Conservation (phyloP, 2,888 invertebrate genomes). For the Pterostichus madidus region DNA sequence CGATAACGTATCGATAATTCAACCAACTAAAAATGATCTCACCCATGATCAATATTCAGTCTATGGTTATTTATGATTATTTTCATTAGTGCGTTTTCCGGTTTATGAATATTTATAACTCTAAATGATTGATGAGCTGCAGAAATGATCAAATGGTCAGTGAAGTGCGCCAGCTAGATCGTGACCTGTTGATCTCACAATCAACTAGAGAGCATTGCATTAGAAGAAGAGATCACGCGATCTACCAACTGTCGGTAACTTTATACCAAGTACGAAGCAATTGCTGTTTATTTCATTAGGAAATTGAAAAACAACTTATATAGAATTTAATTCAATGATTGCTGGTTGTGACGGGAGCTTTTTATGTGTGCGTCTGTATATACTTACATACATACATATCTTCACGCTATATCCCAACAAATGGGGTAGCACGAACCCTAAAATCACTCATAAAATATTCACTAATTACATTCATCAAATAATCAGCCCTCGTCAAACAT, state of each 20-base stretch:
- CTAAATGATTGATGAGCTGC: conserved; percentile 8
- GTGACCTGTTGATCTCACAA: neutral
- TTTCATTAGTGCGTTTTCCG: conserved; percentile 3
- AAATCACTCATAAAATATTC: too few species aligned
- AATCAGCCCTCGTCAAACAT: too few species aligned
- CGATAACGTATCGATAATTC: too few species aligned
- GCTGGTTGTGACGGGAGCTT: too few species aligned
- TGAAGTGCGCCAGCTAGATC: neutral
- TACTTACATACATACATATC: too few species aligned
- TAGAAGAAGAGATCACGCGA: neutral
- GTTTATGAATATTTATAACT: conserved; percentile 4
- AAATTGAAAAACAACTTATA: neutral
- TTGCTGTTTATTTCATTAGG: neutral
- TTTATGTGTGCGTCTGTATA: too few species aligned
- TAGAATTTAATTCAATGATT: too few species aligned
- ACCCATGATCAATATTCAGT: neutral
- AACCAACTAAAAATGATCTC: too few species aligned
- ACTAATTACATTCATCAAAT: too few species aligned
- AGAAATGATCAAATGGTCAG: neutral
- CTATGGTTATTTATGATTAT: neutral
- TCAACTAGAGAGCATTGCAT: neutral
- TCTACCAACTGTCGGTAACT: neutral
- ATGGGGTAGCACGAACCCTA: too few species aligned
- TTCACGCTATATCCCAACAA: too few species aligned
- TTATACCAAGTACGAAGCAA: neutral